Conservation (phyloP, 2,797 vertebrate genomes). For the Sparus aurata region DNA sequence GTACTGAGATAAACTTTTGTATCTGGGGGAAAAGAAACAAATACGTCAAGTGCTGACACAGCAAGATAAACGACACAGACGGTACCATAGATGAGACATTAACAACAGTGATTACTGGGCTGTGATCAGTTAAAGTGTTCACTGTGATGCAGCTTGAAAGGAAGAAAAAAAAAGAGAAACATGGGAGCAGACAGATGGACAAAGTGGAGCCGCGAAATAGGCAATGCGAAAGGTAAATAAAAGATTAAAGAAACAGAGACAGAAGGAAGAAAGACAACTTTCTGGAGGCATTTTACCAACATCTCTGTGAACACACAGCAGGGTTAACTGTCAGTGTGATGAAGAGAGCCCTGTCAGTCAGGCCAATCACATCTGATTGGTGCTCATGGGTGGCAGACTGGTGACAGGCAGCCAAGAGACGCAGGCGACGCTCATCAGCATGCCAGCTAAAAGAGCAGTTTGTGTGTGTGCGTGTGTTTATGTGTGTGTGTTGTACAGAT, state of each 20-base stretch:
- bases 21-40: conserved; percentile 18
- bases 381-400: conserved; percentile 85
- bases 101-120: conserved; percentile 61
- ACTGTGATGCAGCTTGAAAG: conserved; percentile 69
- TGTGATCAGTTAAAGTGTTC: conserved; percentile 70
- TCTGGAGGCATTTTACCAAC: conserved; percentile 77
- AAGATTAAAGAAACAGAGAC: conserved; percentile 66
- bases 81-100: conserved; percentile 56
- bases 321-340: conserved; percentile 85
- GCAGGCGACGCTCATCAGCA: conserved; percentile 84
- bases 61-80: conserved; percentile 48
- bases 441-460: conserved; percentile 85
- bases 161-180: conserved; percentile 39
- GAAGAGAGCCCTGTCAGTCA: conserved; percentile 84
- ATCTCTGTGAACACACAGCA: conserved; percentile 76
- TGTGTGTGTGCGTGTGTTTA: conserved; percentile 62
- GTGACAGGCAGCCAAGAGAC: conserved; percentile 86
- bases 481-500: conserved; percentile 79
- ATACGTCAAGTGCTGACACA: conserved; percentile 64
- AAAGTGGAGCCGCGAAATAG: conserved; percentile 52
- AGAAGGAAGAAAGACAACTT: conserved; percentile 70
- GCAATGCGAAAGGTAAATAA: conserved; percentile 61
- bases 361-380: conserved; percentile 86
- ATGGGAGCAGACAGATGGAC: conserved; percentile 62
- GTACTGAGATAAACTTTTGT: conserved; percentile 57